phyloP scores from a whole-genome alignment of 2,888 invertebrate species.

The Sesia apiformis region DNA sequence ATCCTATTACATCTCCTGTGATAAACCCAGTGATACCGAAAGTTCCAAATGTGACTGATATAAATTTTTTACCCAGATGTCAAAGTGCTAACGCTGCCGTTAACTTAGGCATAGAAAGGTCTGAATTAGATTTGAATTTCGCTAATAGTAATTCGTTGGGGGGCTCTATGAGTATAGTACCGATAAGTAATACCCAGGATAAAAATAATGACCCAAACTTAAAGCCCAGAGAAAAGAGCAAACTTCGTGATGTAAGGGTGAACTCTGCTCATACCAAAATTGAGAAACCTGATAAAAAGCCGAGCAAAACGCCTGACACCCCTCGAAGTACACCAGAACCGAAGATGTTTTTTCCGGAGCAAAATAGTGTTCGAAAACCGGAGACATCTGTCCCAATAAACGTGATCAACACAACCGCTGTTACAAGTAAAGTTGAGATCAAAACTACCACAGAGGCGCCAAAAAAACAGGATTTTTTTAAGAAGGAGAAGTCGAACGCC shows the following conservation, averaged over 20 bases:
- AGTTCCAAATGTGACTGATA: slow-evolving; percentile 54
- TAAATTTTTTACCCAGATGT: slow-evolving; percentile 60
- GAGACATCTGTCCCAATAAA: slow-evolving; percentile 65
- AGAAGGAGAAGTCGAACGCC: slow-evolving; percentile 61
- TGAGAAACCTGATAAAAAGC: slow-evolving; percentile 60
- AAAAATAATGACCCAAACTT: slow-evolving; percentile 51
- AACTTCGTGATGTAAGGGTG: slow-evolving; percentile 61
- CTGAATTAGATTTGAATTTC: slow-evolving; percentile 47
- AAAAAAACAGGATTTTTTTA: slow-evolving; percentile 69
- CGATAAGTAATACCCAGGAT: slow-evolving; percentile 33
- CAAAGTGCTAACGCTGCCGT: slow-evolving; percentile 64
- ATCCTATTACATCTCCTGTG: slow-evolving; percentile 65
- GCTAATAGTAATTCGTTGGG: slow-evolving; percentile 38
- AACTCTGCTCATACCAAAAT: slow-evolving; percentile 66
- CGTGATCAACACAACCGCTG: slow-evolving; percentile 53
- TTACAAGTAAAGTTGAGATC: slow-evolving; percentile 48
- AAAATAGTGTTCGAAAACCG: slow-evolving; percentile 47
- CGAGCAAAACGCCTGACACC: slow-evolving; percentile 40
- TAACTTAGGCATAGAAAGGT: slow-evolving; percentile 50
- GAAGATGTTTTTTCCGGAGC: slow-evolving; percentile 66
- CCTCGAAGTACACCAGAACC: slow-evolving; percentile 59
- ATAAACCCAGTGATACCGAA: slow-evolving; percentile 63
- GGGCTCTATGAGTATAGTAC: slow-evolving; percentile 48
- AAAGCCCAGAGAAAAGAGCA: slow-evolving; percentile 61
- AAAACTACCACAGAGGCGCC: slow-evolving; percentile 49